Conservation (phyloP, 2,888 invertebrate species). For the Ormyrus pomaceus region DNA sequence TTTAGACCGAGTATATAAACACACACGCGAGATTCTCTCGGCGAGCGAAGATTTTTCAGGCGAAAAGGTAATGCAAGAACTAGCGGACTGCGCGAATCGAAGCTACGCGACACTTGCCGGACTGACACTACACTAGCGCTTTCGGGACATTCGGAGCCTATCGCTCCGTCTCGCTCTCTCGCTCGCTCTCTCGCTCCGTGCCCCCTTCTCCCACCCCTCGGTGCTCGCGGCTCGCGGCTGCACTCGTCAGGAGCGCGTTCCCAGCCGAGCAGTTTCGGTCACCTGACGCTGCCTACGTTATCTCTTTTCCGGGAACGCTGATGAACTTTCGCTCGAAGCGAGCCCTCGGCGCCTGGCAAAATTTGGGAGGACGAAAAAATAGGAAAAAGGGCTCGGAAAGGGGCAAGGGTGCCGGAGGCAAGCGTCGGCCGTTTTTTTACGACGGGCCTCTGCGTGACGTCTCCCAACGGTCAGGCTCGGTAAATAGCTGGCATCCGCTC, state of each 20-base stretch:
- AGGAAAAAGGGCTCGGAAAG: too few species aligned
- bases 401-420: too few species aligned
- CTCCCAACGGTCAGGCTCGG: background rate
- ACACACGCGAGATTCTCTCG: too few species aligned
- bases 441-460: background rate
- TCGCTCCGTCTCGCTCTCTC: background rate
- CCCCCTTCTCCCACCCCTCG: background rate
- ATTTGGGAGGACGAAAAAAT: too few species aligned
- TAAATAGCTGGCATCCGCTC: background rate
- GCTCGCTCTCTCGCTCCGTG: constrained; percentile 1
- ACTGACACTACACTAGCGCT: constrained; percentile 44
- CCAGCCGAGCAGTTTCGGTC: constrained; percentile 3
- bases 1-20: background rate
- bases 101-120: constrained; percentile 23
- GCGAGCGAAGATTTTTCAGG: background rate
- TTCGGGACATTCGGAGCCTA: constrained; percentile 29
- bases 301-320: too few species aligned
- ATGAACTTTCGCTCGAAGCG: too few species aligned
- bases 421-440: too few species aligned
- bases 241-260: constrained; percentile 14
- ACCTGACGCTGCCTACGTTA: background rate
- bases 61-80: background rate
- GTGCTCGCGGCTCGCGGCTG: background rate
- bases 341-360: too few species aligned
- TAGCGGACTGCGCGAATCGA: constrained; percentile 13